Evolutionary conservation across 2,888 invertebrate genomes (phyloP), one percentile per base, ranked within the genome.

Genomic region (Epistrophe eligans): DNA sequence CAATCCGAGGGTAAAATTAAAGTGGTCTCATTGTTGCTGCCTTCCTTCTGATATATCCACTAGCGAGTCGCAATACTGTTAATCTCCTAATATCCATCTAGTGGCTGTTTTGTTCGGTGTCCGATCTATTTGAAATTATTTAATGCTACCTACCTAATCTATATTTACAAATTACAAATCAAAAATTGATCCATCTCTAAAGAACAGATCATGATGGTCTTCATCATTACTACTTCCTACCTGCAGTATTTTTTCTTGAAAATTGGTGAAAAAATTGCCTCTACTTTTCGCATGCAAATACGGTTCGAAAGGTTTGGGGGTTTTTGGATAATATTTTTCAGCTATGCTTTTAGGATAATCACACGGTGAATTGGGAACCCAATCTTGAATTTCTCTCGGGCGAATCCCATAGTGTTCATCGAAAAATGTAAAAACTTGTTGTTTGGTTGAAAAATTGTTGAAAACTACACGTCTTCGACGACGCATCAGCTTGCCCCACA

Each of bases 401-500:
- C 89, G 91, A 80, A 95, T 90, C 89, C 92, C 90, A 89, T 95
- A 95, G 92, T 95, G 93, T 71, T 95, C 92, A 71, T 94, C 91
- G 79, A 98, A 93, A 93, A 95, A 98, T 32, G 95, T 93, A 88
- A 97, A 93, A 35, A 98, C 96, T 89, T 95, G 94, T 72, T 95
- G 93, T 90, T 95, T 96, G 79, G 94, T 95, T 89, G 95, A 95
- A 24, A 98, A 93, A 89, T 95, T 94, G 92, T 98, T 98, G 91
- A 99, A 98, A 66, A 95, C 93, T 89, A 95, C 94, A 90, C 97
- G 95, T 90, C 97, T 95, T 67, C 94, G 93, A 90, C 96, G 96
- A 0, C 95, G 94, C 89, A 99, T 94, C 50, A 96, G 91, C 92
- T 96, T 96, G 90, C 98, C 98, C 90, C 98, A 94, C 99, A 99